phyloP scores from a whole-genome alignment of 2,888 invertebrate genomes.

The Tetanocera ferruginea region DNA sequence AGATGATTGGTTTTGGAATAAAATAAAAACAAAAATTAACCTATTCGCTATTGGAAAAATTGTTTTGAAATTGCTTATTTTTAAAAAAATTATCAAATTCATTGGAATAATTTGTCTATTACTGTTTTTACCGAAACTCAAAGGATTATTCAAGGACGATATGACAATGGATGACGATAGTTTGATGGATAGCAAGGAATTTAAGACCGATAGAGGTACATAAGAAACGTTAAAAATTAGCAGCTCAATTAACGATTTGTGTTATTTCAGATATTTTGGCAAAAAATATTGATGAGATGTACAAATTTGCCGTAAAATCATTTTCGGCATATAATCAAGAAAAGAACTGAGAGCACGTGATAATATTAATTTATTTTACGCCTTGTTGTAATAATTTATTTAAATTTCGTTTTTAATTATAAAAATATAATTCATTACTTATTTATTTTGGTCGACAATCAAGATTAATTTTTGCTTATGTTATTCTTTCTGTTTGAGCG shows the following conservation, averaged over 20 bases:
- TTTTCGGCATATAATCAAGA: conserved; percentile 13
- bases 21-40: conserved; percentile 79
- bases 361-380: neutral
- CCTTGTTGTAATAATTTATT: neutral
- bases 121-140: conserved; percentile 81
- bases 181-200: conserved; percentile 55
- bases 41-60: conserved; percentile 82
- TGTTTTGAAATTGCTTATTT: conserved; percentile 80
- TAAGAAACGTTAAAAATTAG: neutral
- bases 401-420: neutral
- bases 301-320: conserved; percentile 71
- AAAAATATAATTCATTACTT: neutral
- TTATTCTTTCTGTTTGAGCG: no score
- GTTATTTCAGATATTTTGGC: conserved; percentile 62
- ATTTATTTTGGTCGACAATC: no score
- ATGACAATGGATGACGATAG: conserved; percentile 58
- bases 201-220: conserved; percentile 58
- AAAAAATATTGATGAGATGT: conserved; percentile 70
- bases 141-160: conserved; percentile 59
- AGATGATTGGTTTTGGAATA: conserved; percentile 73
- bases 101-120: conserved; percentile 82
- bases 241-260: neutral
- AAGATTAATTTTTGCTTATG: no score
- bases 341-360: conserved; percentile 14
- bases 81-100: conserved; percentile 86